A percentile compares a stretch with the other conserved stretches of the same genome.
Conservation (phyloP, 2,113 vertebrate genomes). For the Pontoporia blainvillei region DNA sequence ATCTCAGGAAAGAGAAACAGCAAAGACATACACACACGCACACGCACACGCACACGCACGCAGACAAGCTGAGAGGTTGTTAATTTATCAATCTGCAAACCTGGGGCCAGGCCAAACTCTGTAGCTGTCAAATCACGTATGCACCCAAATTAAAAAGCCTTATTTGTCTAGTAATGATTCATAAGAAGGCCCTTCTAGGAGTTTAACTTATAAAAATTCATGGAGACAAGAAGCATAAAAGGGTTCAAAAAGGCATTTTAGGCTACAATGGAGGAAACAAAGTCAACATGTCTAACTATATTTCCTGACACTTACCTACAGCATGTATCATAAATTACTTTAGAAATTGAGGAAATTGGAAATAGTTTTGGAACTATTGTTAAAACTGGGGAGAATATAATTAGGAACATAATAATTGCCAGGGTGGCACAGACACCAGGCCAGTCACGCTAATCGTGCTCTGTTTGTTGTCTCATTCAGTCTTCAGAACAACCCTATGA, state of each 20-base stretch:
- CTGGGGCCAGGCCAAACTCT: slow-evolving; percentile 49
- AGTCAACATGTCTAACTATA: background rate
- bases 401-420: background rate
- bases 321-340: slow-evolving; percentile 6
- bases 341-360: background rate
- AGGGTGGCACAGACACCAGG: background rate
- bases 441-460: background rate
- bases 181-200: slow-evolving; percentile 3
- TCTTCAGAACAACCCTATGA: background rate
- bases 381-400: background rate
- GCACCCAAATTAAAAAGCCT: slow-evolving; percentile 37
- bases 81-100: slow-evolving; percentile 67
- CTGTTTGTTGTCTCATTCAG: background rate
- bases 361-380: background rate
- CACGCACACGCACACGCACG: background rate
- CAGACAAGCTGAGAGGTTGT: slow-evolving; percentile 57
- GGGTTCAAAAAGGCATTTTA: background rate
- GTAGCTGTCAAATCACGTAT: slow-evolving; percentile 57
- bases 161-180: slow-evolving; percentile 25
- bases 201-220: slow-evolving; percentile 48
- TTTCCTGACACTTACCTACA: slow-evolving; percentile 3
- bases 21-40: background rate
- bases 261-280: background rate
- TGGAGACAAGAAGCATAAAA: background rate
- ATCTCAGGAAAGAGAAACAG: background rate